Conservation (phyloP, 92 coral and sea anemone species). For the Bergia puertoricense region DNA sequence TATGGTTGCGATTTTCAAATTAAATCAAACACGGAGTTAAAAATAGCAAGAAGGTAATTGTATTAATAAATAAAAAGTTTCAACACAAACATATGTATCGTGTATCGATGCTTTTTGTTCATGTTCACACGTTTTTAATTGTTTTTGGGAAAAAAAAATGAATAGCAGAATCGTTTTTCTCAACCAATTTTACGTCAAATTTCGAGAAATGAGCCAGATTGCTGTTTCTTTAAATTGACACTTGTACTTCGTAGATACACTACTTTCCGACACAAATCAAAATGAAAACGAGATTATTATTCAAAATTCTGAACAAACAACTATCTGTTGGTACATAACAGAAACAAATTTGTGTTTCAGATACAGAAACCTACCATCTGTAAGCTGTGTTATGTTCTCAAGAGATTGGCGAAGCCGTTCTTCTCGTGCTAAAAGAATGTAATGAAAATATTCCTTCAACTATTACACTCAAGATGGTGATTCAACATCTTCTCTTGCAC, state of each 20-base stretch:
- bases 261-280: not conserved
- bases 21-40: too few species aligned
- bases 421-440: constrained; percentile 55
- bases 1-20: too few species aligned
- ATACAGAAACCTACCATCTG: constrained; percentile 42
- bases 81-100: too few species aligned
- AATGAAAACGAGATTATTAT: not conserved
- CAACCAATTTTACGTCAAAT: too few species aligned
- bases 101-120: too few species aligned
- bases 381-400: constrained; percentile 62
- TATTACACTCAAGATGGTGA: not conserved
- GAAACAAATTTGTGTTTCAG: not conserved
- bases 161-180: too few species aligned
- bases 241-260: not conserved
- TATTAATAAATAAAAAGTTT: too few species aligned
- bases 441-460: not conserved
- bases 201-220: too few species aligned
- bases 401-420: constrained; percentile 80
- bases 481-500: not conserved
- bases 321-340: not conserved
- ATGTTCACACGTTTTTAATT: too few species aligned
- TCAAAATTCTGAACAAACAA: not conserved
- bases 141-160: too few species aligned
- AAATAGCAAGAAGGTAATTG: too few species aligned
- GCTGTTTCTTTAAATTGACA: too few species aligned